Percentiles rank a stretch among this genome's conserved stretches.
Evolutionary conservation across 2,888 invertebrate species (phyloP).

Genomic region (Sminthurides aquaticus): DNA sequence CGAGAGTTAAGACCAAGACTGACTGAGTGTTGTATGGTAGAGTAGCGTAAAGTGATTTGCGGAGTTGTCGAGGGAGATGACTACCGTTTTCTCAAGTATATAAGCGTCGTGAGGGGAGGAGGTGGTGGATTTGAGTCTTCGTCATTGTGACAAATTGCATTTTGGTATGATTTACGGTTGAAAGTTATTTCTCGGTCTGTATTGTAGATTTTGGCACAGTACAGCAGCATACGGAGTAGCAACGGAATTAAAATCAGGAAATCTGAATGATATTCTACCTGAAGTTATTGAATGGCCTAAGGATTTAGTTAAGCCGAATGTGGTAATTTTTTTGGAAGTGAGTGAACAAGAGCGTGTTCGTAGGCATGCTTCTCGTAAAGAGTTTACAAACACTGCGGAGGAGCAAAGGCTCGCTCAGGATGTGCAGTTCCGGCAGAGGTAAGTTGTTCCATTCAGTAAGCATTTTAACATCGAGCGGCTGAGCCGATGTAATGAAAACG

Average conservation of each 20-base stretch:
- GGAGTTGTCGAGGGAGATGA: not conserved
- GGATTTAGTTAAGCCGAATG: constrained; percentile 49
- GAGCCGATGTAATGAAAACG: not conserved
- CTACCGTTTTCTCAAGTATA: not conserved
- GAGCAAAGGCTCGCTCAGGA: constrained; percentile 34
- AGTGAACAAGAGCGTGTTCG: constrained; percentile 47
- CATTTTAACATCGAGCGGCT: not conserved
- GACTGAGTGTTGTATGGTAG: not conserved
- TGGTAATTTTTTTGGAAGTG: constrained; percentile 48
- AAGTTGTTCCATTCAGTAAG: constrained; percentile 1
- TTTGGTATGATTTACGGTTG: not conserved
- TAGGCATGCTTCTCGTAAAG: constrained; percentile 43
- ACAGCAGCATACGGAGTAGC: constrained; percentile 49
- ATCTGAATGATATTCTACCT: constrained; percentile 37
- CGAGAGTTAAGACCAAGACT: not conserved
- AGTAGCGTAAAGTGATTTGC: not conserved
- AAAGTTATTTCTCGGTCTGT: not conserved
- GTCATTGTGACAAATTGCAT: not conserved
- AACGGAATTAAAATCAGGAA: constrained; percentile 42
- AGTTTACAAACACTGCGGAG: constrained; percentile 35
- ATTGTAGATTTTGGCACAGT: constrained; percentile 50
- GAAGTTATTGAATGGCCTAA: constrained; percentile 48
- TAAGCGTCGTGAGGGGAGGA: not conserved
- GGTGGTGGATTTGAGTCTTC: not conserved
- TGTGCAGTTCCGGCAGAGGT: constrained; percentile 32